Evolutionary conservation across 2,888 invertebrate genomes (phyloP), one percentile per base, ranked within the genome.

Genomic region (Nezara viridula): DNA sequence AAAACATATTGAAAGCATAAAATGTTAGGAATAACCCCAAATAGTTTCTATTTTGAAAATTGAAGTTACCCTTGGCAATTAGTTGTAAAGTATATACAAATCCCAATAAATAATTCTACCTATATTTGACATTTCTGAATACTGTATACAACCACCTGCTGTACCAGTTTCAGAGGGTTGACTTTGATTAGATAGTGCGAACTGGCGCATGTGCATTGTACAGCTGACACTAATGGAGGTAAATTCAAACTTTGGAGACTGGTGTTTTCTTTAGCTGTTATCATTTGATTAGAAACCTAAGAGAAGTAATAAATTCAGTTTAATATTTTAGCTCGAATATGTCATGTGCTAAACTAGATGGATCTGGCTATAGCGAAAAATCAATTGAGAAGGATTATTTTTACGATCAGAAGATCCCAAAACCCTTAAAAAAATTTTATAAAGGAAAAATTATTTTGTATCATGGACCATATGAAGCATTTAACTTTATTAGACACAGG

Each of bases 371-470:
- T 14, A 81, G 44, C 44, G 81, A 81, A 81, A 81, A 47, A 24
- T 81, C 81, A 2, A 47, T 86, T 21, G 5, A 50, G 32, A 49
- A 86, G 27, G 24, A 27, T n/a, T 52, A 50, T 32, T 86, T 86
- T 27, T 49, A 52, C 24, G 49, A 50, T 52, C 37, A 52, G 21
- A 86, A 50, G 49, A 50, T 24, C 27, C 14, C 40, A 7, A 10
- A 32, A 21, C 24, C 85, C 47, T 47, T 14, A 86, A 24, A 12
- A 55, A 55, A 86, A 55, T n/a, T n/a, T 14, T 86, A 86, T n/a
- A 86, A 86, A 86, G 86, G 86, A 16, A 55, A 86, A 49, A 50
- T 88, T 24, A 77, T 88, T 73, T 66, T 88, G 55, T 88, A 88
- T 14, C 66, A 88, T 49, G 88, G 88, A 7, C 88, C 88, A 4